phyloP scores from a whole-genome alignment of 2,797 vertebrate species.

The Bufotes viridis region DNA sequence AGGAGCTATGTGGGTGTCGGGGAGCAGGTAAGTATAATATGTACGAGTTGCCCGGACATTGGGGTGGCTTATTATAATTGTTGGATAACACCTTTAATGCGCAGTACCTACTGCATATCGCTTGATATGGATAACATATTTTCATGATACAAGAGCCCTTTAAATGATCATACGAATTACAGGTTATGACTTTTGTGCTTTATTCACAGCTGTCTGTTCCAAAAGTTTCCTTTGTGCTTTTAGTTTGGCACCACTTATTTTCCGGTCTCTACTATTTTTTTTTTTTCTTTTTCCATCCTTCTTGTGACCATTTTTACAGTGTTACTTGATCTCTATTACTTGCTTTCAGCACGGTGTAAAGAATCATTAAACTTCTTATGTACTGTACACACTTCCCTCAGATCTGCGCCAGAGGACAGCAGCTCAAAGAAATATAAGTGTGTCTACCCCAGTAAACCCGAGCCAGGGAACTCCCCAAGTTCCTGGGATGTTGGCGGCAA shows the following conservation, averaged over 20 bases:
- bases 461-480: conserved; percentile 77
- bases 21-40: too few relatives aligned
- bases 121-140: too few relatives aligned
- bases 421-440: conserved; percentile 79
- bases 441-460: conserved; percentile 68
- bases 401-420: conserved; percentile 92
- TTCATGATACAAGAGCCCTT: not conserved
- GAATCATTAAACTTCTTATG: conserved; percentile 58
- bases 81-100: too few relatives aligned
- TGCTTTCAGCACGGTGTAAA: conserved; percentile 53
- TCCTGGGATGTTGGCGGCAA: conserved; percentile 73
- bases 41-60: too few relatives aligned
- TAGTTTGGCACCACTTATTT: conserved; percentile 24
- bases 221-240: conserved; percentile 9
- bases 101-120: too few relatives aligned
- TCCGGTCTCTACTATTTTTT: conserved; percentile 6
- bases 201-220: too few relatives aligned
- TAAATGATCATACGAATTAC: not conserved
- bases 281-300: not conserved
- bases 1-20: too few relatives aligned
- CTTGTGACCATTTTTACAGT: conserved; percentile 34
- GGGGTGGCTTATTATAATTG: too few relatives aligned
- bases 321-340: conserved; percentile 57
- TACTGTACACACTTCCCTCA: conserved; percentile 69
- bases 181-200: not conserved